Conservation (phyloP, 2,113 vertebrate genomes). For the Furnarius figulus region DNA sequence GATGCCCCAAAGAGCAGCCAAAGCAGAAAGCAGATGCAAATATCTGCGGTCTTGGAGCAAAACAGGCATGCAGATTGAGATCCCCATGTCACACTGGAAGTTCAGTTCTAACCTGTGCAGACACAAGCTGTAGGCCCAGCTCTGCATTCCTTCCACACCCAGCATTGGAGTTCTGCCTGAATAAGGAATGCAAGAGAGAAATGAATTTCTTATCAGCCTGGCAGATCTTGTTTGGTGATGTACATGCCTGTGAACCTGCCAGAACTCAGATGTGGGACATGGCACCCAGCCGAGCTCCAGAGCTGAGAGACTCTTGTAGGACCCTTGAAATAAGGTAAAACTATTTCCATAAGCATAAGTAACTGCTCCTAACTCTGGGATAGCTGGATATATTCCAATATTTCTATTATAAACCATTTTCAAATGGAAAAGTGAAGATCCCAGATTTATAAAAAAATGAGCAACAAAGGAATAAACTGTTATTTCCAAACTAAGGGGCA, state of each 20-base stretch:
- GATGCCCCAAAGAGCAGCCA: neutral
- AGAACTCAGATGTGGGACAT: neutral
- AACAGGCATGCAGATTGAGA: neutral
- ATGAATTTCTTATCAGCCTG: neutral
- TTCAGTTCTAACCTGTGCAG: neutral
- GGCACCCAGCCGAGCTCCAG: neutral
- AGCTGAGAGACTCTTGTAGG: neutral
- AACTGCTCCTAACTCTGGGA: neutral
- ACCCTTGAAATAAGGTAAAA: neutral
- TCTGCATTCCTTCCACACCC: constrained; percentile 44
- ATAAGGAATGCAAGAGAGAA: neutral
- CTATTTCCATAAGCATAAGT: neutral
- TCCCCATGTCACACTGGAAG: neutral
- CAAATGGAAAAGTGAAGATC: neutral
- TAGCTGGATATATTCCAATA: neutral
- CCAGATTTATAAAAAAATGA: neutral
- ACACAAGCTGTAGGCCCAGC: neutral
- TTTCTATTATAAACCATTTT: neutral
- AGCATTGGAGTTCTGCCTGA: constrained; percentile 6
- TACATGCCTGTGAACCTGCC: neutral
- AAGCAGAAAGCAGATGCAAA: neutral
- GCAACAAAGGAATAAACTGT: neutral
- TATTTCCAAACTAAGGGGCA: neutral
- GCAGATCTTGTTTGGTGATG: constrained; percentile 36
- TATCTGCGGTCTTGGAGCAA: neutral